phyloP scores from a whole-genome alignment of 2,797 vertebrate genomes.

The Sebastiscus tertius region DNA sequence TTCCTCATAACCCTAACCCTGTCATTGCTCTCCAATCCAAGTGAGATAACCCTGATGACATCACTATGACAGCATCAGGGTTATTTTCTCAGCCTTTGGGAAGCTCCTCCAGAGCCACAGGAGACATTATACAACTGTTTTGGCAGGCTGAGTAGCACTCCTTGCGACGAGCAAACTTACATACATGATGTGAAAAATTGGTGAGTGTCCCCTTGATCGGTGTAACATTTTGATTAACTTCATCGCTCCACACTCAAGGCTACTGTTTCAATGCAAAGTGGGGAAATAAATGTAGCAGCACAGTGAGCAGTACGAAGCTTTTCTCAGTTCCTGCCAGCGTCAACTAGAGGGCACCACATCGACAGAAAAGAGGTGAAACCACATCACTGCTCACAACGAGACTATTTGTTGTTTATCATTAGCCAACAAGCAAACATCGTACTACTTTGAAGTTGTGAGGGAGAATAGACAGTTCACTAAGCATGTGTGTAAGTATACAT shows the following conservation, averaged over 20 bases:
- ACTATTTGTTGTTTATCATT: constrained; percentile 6
- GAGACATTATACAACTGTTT: neutral
- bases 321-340: neutral
- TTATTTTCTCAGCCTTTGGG: neutral
- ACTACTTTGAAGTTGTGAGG: neutral
- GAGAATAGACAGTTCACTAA: neutral
- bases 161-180: neutral
- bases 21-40: neutral
- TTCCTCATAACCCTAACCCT: neutral
- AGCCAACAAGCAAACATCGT: constrained; percentile 1
- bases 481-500: neutral
- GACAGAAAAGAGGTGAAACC: constrained; percentile 26
- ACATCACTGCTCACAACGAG: neutral
- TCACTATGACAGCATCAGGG: neutral
- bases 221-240: neutral
- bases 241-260: neutral
- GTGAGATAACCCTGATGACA: neutral
- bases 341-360: constrained; percentile 52
- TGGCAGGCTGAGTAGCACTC: neutral
- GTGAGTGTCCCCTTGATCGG: neutral
- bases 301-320: neutral
- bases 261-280: neutral
- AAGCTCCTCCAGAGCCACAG: neutral
- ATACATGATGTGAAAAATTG: neutral
- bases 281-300: neutral